Evolutionary conservation across 2,797 vertebrate species (phyloP).

Genomic region (Heliangelus exortis): DNA sequence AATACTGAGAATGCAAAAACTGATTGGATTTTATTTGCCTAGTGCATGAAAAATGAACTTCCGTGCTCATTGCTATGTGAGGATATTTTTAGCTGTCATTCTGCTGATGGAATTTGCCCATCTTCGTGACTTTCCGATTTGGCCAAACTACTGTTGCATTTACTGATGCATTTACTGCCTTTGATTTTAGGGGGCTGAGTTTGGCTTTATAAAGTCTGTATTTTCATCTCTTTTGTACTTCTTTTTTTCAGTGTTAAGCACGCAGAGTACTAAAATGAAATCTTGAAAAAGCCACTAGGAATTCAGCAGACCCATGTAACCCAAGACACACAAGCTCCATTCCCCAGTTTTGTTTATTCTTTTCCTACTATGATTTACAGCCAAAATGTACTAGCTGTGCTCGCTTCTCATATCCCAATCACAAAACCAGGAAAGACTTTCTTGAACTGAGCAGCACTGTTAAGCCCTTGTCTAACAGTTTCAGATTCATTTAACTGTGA

Average conservation of each 20-base stretch:
- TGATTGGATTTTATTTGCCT: not conserved
- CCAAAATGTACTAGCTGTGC: conserved; percentile 54
- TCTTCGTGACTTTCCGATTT: conserved; percentile 56
- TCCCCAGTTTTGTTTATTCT: conserved; percentile 27
- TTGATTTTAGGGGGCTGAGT: conserved; percentile 59
- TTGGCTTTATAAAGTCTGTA: conserved; percentile 5
- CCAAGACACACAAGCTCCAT: conserved; percentile 44
- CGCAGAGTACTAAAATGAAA: conserved; percentile 67
- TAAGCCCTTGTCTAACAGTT: not conserved
- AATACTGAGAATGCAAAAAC: conserved; percentile 57
- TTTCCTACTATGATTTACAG: conserved; percentile 33
- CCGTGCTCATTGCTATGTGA: not conserved
- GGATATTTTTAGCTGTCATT: conserved; percentile 60
- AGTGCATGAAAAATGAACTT: conserved; percentile 20
- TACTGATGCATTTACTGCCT: conserved; percentile 61
- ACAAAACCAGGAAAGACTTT: conserved; percentile 38
- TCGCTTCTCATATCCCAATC: conserved; percentile 34
- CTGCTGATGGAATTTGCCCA: conserved; percentile 42
- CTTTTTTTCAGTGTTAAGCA: conserved; percentile 66
- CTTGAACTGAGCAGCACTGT: not conserved
- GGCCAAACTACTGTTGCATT: conserved; percentile 57
- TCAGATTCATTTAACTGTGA: conserved; percentile 26
- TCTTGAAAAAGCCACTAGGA: conserved; percentile 77
- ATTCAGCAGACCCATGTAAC: conserved; percentile 66
- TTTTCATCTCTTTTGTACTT: conserved; percentile 63